Conservation (phyloP, 2,888 invertebrate species). For the Dryomyza anilis region DNA sequence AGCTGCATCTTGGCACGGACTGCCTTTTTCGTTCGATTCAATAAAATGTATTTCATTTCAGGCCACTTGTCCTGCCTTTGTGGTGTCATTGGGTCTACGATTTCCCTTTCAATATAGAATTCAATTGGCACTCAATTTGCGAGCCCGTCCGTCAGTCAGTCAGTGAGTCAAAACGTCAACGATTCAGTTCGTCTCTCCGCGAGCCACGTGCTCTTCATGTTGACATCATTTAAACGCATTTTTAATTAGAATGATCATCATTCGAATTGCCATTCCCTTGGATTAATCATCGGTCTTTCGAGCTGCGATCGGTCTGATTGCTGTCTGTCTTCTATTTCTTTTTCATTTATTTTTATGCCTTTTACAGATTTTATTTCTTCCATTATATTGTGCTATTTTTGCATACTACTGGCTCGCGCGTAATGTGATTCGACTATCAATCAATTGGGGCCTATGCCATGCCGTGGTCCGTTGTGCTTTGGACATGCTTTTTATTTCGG, state of each 20-base stretch:
- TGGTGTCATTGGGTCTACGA: too few species aligned
- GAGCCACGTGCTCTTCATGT: conserved; percentile 1
- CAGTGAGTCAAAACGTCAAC: background rate
- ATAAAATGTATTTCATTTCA: background rate
- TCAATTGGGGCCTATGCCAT: background rate
- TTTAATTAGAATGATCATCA: conserved; percentile 17
- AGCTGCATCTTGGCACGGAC: too few species aligned
- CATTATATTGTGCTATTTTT: background rate
- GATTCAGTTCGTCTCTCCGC: background rate
- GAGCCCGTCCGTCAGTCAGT: conserved; percentile 14
- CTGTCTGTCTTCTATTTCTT: background rate
- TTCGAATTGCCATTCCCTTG: background rate
- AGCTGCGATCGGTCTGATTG: background rate
- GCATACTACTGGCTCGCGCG: background rate
- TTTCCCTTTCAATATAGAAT: too few species aligned
- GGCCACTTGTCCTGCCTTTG: background rate
- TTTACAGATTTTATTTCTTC: background rate
- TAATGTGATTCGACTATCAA: conserved; percentile 20
- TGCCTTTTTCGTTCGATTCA: too few species aligned
- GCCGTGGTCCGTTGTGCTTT: conserved; percentile 1
- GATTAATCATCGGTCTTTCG: conserved; percentile 8
- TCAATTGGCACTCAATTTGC: background rate
- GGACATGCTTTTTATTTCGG: conserved; percentile 9
- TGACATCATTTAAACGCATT: conserved; percentile 14
- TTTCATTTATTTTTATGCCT: background rate